Evolutionary conservation across 2,888 invertebrate genomes (phyloP), one percentile per base, ranked within the genome.

Genomic region (Drosophila antonietae): DNA sequence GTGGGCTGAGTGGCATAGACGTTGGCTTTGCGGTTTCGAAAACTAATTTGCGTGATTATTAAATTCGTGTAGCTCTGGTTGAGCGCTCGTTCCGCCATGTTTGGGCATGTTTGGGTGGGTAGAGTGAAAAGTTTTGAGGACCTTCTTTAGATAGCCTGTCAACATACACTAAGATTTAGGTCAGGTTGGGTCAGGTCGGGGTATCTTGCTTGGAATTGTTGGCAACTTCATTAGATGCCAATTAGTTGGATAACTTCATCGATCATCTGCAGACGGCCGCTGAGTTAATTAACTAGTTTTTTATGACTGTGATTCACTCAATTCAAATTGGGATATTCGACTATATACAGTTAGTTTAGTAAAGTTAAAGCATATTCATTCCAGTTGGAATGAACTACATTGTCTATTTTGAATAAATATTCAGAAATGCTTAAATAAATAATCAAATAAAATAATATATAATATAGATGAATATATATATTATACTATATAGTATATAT

Each of bases 31-130:
- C 61, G 84, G 89, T 81, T 84, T 83, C 73, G 77, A 87, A 88
- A 84, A 84, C 84, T 84, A 84, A 84, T 84, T 84, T 84, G 74
- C 73, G 89, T 88, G 81, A 84, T 88, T 84, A 84, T 84, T 84
- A 88, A 88, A 83, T 79, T 81, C 73, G 68, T 66, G 69, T 78
- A 57, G 64, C 65, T 65, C 18, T n/a, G 51, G 37, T 23, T 28
- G n/a, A 41, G 37, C 43, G 47, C 58, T 56, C 53, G 52, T 35
- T 37, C 47, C 41, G 44, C 35, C 46, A 39, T 15, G n/a, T 33
- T 46, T 52, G 44, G 6, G 37, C 10, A 23, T n/a, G 12, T 20
- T 14, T 46, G 41, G 41, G 23, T 14, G 20, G 51, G 12, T 33
- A 12, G 51, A 41, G 47, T 71, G 20, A 51, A 76, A 80, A 78